phyloP scores from a whole-genome alignment of 2,113 vertebrate genomes.

The Atlantisia rogersi region DNA sequence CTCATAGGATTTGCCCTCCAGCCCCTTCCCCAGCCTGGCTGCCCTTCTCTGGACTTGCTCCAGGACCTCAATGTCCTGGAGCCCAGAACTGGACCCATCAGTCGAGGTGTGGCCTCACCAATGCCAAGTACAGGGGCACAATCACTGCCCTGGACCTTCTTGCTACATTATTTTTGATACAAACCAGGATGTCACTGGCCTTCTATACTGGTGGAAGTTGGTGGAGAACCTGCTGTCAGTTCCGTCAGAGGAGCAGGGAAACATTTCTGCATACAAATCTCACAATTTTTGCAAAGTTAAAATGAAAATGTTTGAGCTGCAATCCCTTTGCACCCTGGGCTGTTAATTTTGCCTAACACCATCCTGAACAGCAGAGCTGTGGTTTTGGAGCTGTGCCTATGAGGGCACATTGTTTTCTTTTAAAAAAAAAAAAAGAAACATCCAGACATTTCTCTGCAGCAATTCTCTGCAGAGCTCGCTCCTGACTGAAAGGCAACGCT shows the following conservation, averaged over 20 bases:
- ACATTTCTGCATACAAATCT: neutral
- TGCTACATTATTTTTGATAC: no score
- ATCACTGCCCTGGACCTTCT: no score
- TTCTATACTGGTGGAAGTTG: neutral
- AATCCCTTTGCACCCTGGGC: neutral
- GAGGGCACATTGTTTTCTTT: neutral
- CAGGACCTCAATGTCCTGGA: no score
- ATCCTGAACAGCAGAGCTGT: neutral
- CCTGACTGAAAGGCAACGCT: neutral
- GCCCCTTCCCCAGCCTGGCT: no score
- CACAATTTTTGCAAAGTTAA: neutral
- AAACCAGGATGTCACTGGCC: no score
- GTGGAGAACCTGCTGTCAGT: neutral
- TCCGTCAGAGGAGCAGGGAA: neutral
- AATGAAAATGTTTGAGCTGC: neutral
- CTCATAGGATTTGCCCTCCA: no score
- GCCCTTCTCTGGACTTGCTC: no score
- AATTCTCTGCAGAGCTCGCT: neutral
- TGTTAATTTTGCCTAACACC: neutral
- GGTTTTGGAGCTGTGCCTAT: neutral
- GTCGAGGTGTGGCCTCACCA: no score
- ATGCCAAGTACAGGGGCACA: no score
- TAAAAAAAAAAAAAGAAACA: neutral
- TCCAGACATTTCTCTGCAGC: neutral
- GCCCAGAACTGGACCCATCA: no score